phyloP scores from a whole-genome alignment of 2,888 invertebrate species.

The Masnerella sp. region DNA sequence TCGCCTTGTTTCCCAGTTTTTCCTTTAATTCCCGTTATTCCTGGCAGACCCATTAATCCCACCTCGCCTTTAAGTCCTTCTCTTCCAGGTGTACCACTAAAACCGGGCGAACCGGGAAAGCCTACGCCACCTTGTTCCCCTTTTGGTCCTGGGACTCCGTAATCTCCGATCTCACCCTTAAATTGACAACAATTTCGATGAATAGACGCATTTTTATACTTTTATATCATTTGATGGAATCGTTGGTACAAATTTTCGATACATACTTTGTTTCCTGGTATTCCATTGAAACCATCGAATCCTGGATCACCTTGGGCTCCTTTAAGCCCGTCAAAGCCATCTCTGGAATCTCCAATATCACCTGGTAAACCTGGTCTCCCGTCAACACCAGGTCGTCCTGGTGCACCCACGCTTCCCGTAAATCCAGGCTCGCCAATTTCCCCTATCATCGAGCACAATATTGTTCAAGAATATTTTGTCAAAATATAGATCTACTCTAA shows the following conservation, averaged over 20 bases:
- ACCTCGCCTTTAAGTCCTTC: conserved; percentile 80
- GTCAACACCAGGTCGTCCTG: conserved; percentile 83
- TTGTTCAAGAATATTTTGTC: no score
- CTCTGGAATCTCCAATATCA: conserved; percentile 77
- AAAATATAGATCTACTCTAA: not conserved
- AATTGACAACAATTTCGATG: conserved; percentile 18
- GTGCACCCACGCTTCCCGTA: conserved; percentile 86
- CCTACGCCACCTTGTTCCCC: conserved; percentile 83
- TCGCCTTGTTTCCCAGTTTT: conserved; percentile 83
- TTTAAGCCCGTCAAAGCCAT: conserved; percentile 89
- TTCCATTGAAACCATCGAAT: conserved; percentile 80
- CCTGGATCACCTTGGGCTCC: conserved; percentile 92
- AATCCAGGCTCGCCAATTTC: conserved; percentile 93
- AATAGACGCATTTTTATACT: no score
- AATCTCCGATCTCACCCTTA: conserved; percentile 81
- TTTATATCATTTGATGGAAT: no score
- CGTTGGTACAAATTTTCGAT: no score
- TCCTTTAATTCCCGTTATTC: conserved; percentile 76
- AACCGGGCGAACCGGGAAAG: conserved; percentile 80
- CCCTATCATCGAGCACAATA: no score
- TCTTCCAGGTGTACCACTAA: conserved; percentile 78
- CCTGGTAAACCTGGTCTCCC: conserved; percentile 89
- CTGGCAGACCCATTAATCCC: conserved; percentile 76
- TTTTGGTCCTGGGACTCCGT: conserved; percentile 84
- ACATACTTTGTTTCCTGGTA: conserved; percentile 59